Percentiles rank a stretch among this genome's conserved stretches.
Conservation (phyloP, 2,888 invertebrate genomes). For the Abrostola tripartita region DNA sequence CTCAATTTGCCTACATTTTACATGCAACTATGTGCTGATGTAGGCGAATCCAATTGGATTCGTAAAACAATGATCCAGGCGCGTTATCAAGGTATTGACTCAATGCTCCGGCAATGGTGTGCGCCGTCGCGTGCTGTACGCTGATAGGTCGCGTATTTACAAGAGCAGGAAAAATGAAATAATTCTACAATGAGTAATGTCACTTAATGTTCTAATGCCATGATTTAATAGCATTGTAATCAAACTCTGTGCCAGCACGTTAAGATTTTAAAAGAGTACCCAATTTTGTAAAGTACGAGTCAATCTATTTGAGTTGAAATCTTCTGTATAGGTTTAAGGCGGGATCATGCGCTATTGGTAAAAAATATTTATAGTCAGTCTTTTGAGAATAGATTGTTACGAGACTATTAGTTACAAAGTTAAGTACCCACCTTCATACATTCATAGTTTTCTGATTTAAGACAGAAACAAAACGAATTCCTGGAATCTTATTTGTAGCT, state of each 20-base stretch:
- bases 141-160: conserved; percentile 28
- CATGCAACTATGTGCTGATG: conserved; percentile 16
- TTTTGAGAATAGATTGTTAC: too few relatives aligned
- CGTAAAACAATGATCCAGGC: conserved; percentile 4
- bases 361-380: too few relatives aligned
- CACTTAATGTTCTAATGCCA: conserved; percentile 23
- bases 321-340: too few relatives aligned
- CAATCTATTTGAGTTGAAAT: conserved; percentile 22
- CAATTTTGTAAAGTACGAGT: conserved; percentile 32
- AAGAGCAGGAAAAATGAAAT: conserved; percentile 45
- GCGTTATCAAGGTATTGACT: conserved; percentile 27
- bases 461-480: too few relatives aligned
- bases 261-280: conserved; percentile 6
- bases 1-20: conserved; percentile 11
- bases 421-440: too few relatives aligned
- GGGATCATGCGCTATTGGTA: too few relatives aligned
- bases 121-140: conserved; percentile 2
- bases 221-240: conserved; percentile 16
- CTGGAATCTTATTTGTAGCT: too few relatives aligned
- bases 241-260: conserved; percentile 19
- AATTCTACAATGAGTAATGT: conserved; percentile 42
- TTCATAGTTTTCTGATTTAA: too few relatives aligned
- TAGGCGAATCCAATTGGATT: conserved; percentile 28
- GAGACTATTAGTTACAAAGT: too few relatives aligned
- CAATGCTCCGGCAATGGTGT: conserved; percentile 15